Conservation (phyloP, 2,888 invertebrate genomes). For the Spialia ferax region DNA sequence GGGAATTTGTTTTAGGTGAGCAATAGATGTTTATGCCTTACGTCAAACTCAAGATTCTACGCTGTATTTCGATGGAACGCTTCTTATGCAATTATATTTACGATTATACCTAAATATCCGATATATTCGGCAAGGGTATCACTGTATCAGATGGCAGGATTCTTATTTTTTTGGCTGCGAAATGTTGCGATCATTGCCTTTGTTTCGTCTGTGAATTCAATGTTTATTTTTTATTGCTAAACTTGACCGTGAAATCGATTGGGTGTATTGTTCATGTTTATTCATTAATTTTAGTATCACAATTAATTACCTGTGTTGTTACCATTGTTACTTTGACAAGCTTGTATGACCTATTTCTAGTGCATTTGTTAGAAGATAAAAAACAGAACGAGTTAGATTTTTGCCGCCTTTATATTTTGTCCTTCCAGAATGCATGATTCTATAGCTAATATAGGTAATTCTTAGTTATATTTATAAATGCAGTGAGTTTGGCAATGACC, state of each 20-base stretch:
- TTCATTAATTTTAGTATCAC: constrained; percentile 51
- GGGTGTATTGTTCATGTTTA: constrained; percentile 66
- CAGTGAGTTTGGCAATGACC: too few relatives aligned
- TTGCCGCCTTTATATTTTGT: constrained; percentile 27
- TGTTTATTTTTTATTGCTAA: constrained; percentile 77
- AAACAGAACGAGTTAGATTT: constrained; percentile 13
- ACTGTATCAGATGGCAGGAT: constrained; percentile 53
- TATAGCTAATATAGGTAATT: too few relatives aligned
- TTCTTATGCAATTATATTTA: constrained; percentile 79
- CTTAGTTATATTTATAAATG: too few relatives aligned
- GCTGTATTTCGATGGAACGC: constrained; percentile 77
- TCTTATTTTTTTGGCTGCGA: constrained; percentile 70
- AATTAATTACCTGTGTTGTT: constrained; percentile 6
- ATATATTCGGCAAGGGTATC: neutral
- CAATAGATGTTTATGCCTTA: constrained; percentile 61
- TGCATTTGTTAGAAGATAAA: constrained; percentile 9
- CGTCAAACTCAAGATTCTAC: constrained; percentile 78
- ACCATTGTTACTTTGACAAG: neutral
- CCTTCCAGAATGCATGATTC: too few relatives aligned
- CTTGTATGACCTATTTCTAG: constrained; percentile 32
- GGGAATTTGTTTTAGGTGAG: constrained; percentile 98
- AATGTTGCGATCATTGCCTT: constrained; percentile 70
- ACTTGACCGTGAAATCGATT: constrained; percentile 81
- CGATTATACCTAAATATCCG: constrained; percentile 4
- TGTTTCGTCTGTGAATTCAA: constrained; percentile 64